Conservation (phyloP, 1,140 invertebrate species). For the Megalonaias nervosa region DNA sequence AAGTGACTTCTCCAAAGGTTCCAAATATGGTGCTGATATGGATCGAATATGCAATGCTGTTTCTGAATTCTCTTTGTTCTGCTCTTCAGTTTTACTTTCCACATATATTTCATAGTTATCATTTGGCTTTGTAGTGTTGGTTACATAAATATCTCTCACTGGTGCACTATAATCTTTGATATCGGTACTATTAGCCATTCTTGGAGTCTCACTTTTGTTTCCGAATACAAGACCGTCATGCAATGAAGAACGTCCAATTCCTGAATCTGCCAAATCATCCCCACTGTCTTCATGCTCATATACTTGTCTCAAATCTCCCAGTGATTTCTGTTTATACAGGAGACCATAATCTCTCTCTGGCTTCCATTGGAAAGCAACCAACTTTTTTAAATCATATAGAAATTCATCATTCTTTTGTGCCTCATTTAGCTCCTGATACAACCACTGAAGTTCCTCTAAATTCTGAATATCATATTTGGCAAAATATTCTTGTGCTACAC, state of each 20-base stretch:
- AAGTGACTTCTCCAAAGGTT: constrained; percentile 14
- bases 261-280: not conserved
- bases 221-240: too few species aligned
- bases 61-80: constrained; percentile 27
- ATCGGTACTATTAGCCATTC: too few species aligned
- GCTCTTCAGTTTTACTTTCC: constrained; percentile 32
- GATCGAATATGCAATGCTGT: constrained; percentile 52
- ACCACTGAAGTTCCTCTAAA: constrained; percentile 80
- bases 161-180: too few species aligned
- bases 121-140: constrained; percentile 50
- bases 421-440: constrained; percentile 84
- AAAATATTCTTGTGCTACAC: constrained; percentile 19
- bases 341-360: constrained; percentile 82
- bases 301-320: constrained; percentile 81
- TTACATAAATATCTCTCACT: constrained; percentile 50
- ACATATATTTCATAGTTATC: constrained; percentile 65
- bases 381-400: constrained; percentile 82
- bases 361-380: constrained; percentile 80
- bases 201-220: too few species aligned
- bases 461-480: constrained; percentile 37
- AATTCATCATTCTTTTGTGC: constrained; percentile 89
- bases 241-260: too few species aligned
- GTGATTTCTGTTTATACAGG: constrained; percentile 86
- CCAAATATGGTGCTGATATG: constrained; percentile 52
- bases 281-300: constrained; percentile 41